Percentiles rank a stretch among this genome's conserved stretches.
Conservation (phyloP, 2,888 invertebrate species). For the Heliconius erato region DNA sequence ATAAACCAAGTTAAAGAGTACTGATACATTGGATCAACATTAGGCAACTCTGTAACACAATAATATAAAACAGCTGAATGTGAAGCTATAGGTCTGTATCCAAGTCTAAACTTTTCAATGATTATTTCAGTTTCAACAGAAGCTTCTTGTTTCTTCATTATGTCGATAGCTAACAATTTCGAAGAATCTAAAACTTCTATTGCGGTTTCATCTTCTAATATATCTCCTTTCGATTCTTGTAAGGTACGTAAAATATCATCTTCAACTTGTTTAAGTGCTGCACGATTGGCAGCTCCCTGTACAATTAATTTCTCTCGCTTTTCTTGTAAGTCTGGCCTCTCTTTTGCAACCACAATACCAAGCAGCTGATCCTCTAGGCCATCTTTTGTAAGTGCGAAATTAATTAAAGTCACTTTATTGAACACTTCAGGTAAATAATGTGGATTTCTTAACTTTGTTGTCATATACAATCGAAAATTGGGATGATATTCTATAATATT, state of each 20-base stretch:
- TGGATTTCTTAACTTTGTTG: constrained; percentile 93
- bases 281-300: constrained; percentile 92
- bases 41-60: constrained; percentile 92
- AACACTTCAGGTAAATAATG: constrained; percentile 94
- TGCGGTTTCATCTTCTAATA: constrained; percentile 95
- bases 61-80: constrained; percentile 93
- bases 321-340: constrained; percentile 93
- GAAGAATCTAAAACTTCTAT: constrained; percentile 95
- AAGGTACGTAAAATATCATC: constrained; percentile 95
- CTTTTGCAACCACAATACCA: constrained; percentile 94
- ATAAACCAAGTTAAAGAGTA: constrained; percentile 95
- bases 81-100: constrained; percentile 91
- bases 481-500: constrained; percentile 91
- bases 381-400: constrained; percentile 93
- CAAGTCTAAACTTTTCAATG: constrained; percentile 91
- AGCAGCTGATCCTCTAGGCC: constrained; percentile 94
- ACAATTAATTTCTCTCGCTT: constrained; percentile 92
- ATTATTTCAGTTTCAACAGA: constrained; percentile 91
- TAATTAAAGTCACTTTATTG: constrained; percentile 93
- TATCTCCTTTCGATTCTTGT: constrained; percentile 93
- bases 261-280: constrained; percentile 93
- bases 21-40: constrained; percentile 96
- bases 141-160: constrained; percentile 92
- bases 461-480: constrained; percentile 92
- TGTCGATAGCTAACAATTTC: constrained; percentile 92